Evolutionary conservation across 2,888 invertebrate genomes (phyloP), one percentile per base, ranked within the genome.

Genomic region (Agrypnus murinus): DNA sequence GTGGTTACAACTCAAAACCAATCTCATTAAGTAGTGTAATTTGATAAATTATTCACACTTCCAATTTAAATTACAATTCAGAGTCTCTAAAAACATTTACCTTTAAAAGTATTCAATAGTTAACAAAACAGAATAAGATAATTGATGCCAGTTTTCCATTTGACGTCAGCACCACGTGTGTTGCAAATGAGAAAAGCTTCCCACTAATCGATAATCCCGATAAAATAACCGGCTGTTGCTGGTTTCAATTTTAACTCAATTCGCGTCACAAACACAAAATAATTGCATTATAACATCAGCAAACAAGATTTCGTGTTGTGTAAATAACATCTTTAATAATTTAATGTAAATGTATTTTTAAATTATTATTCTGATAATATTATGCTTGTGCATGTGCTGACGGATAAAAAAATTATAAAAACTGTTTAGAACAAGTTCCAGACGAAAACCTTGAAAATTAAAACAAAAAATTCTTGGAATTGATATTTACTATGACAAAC

Each of bases 161-260:
- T 55, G 57, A 65, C 65, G 65, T 65, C 65, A 65, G n/a, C 12
- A 17, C 43, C 65, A 65, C 58, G 58, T 58, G 58, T 46, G 10
- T 12, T 9, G 9, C 45, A 58, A 57, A 17, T 48, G 45, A 53
- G 64, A 34, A 55, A 65, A 36, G 38, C 43, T 43, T 46, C 36
- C 55, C 10, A 14, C n/a, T 58, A 65, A 65, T 65, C 65, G 58
- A 65, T 65, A 32, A 45, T 10, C 32, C 19, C n/a, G 34, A 63
- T 50, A 63, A 62, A 62, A 63, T 62, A 17, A 25, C 63, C 6
- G 48, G 3, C 17, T n/a, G 17, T 17, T 32, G 19, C 50, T 31
- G 36, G 36, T 63, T 48, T 43, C 14, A 46, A 36, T 32, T 63
- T 46, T 36, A 46, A 46, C 46, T 17, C 34, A n/a, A 15, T n/a